phyloP scores from a whole-genome alignment of 2,797 vertebrate species.

The Gadopsis bispinosus region DNA sequence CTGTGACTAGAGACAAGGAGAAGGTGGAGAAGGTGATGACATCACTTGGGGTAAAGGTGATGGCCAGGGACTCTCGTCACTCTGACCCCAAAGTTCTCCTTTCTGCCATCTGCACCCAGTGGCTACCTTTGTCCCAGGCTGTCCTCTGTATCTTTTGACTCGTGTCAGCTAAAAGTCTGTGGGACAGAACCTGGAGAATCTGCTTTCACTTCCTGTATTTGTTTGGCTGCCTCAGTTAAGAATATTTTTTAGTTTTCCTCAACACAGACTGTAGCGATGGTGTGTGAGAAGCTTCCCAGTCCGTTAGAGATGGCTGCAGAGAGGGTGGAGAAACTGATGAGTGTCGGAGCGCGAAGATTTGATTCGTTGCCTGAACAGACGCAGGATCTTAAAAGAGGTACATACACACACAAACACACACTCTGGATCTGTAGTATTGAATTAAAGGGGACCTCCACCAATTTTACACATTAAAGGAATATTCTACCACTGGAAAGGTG shows the following conservation, averaged over 20 bases:
- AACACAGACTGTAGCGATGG: slow-evolving; percentile 88
- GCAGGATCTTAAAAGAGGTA: slow-evolving; percentile 91
- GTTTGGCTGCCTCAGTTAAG: background rate
- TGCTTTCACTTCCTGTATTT: background rate
- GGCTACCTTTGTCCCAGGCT: slow-evolving; percentile 94
- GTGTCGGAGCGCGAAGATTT: slow-evolving; percentile 87
- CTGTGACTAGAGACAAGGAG: slow-evolving; percentile 89
- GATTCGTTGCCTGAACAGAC: slow-evolving; percentile 91
- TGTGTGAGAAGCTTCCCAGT: slow-evolving; percentile 94
- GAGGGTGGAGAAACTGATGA: slow-evolving; percentile 94
- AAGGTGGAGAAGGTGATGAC: slow-evolving; percentile 94
- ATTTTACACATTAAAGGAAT: background rate
- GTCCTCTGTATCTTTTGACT: slow-evolving; percentile 94
- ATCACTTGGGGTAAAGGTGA: slow-evolving; percentile 91
- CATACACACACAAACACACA: background rate
- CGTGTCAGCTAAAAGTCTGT: background rate
- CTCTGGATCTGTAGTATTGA: background rate
- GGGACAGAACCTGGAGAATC: background rate
- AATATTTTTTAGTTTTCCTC: slow-evolving; percentile 75
- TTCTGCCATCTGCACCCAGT: slow-evolving; percentile 94
- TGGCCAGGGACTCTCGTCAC: slow-evolving; percentile 89
- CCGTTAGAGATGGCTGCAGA: slow-evolving; percentile 90
- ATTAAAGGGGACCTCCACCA: background rate
- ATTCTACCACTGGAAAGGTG: too few species aligned
- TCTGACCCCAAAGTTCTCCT: slow-evolving; percentile 94